These are phyloP conservation scores for Leptopilina clavipes DNA, from an alignment of 1,140 invertebrate genomes.

Conservation along the genomic window DNA sequence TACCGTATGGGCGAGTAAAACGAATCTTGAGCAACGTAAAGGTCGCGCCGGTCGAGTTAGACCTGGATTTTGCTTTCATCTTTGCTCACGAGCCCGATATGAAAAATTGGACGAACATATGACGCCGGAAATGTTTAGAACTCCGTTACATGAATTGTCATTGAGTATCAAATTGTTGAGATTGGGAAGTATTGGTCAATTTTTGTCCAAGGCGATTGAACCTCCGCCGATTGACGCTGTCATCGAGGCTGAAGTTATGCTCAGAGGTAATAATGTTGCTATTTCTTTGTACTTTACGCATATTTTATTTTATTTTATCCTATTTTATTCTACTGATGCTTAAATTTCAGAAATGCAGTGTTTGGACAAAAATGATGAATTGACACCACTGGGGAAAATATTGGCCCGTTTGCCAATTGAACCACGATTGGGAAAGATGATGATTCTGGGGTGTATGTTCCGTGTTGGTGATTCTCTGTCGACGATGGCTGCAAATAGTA, in stretches of 20 bases:
- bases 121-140: constrained; percentile 96
- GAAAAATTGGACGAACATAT: constrained; percentile 90
- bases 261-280: constrained; percentile 72
- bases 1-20: constrained; percentile 93
- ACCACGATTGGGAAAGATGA: constrained; percentile 95
- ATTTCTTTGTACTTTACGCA: background rate
- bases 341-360: constrained; percentile 87
- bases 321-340: too few relatives aligned
- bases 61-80: constrained; percentile 91
- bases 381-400: constrained; percentile 93
- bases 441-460: constrained; percentile 91
- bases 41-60: constrained; percentile 93
- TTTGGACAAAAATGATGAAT: constrained; percentile 86
- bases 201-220: constrained; percentile 94
- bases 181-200: constrained; percentile 92
- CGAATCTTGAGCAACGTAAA: constrained; percentile 92
- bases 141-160: constrained; percentile 93
- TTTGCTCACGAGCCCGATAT: constrained; percentile 86
- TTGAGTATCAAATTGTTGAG: constrained; percentile 91
- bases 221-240: constrained; percentile 95
- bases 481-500: constrained; percentile 94
- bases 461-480: constrained; percentile 91
- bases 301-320: constrained; percentile 11
- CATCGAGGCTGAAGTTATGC: constrained; percentile 88
- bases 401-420: constrained; percentile 94